Evolutionary conservation across 2,113 vertebrate genomes (phyloP), one percentile per base, ranked within the genome.

Genomic region (Indicator indicator): DNA sequence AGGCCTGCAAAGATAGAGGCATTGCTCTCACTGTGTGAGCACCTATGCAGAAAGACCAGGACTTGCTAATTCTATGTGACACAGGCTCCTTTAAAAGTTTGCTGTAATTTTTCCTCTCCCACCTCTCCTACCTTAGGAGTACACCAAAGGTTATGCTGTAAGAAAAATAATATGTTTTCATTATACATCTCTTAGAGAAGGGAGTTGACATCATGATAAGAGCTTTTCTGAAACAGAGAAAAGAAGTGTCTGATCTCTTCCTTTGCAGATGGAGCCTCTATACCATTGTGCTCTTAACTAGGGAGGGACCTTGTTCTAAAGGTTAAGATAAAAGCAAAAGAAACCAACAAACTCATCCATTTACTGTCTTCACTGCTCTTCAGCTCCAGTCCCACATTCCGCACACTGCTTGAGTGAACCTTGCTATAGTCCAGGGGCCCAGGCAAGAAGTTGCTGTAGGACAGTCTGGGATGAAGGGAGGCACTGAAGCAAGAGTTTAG

Each of bases 261-360:
- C 1, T 13, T 86, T 40, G 44, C 86, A 89, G 58, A 28, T 50
- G 67, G 59, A 65, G 62, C 74, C 67, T 44, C 42, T 69, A 0
- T 63, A 10, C 59, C 71, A 50, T 75, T 69, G 58, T 92, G 50
- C 55, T 79, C 79, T 93, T 87, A 65, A 32, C 63, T 32, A 48
- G 36, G 78, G 89, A 87, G 46, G 73, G 75, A 33, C 23, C 1
- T 91, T 87, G 36, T 13, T 83, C 40, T n/a, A 6, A 77, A 94
- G 64, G 60, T 91, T 91, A 63, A 91, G 89, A 81, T 73, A 59
- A 82, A 87, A 83, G 46, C 46, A 76, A 85, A 92, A 71, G 33
- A 83, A 82, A 71, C 28, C 76, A 77, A 21, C 46, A 91, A 83
- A 65, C 26, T 38, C 7, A 9, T 80, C 92, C 16, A 50, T 58